phyloP scores from a whole-genome alignment of 2,888 invertebrate genomes.

The Hydropsyche betteni region DNA sequence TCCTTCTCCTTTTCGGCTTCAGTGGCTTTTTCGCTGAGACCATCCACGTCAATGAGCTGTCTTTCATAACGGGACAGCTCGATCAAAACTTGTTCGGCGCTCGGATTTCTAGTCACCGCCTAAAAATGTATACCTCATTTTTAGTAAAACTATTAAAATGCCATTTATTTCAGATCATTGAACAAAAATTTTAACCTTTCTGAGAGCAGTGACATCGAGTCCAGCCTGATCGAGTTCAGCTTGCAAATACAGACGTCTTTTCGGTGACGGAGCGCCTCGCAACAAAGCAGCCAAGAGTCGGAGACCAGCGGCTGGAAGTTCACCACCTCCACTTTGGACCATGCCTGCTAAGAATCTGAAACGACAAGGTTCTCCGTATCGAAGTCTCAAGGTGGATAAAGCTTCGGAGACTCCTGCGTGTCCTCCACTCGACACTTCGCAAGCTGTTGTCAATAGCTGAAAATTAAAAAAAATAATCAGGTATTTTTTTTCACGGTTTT shows the following conservation, averaged over 20 bases:
- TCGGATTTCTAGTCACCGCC: conserved; percentile 72
- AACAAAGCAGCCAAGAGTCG: conserved; percentile 86
- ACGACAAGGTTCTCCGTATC: conserved; percentile 91
- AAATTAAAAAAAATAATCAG: conserved; percentile 52
- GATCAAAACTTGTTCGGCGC: conserved; percentile 70
- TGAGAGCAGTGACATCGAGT: conserved; percentile 71
- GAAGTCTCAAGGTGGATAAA: conserved; percentile 83
- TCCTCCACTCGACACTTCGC: conserved; percentile 77
- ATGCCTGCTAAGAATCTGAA: conserved; percentile 91
- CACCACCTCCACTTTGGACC: conserved; percentile 77
- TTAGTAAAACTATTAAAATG: too few species aligned
- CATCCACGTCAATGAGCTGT: conserved; percentile 82
- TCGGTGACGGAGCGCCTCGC: conserved; percentile 77
- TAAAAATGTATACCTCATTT: conserved; percentile 56
- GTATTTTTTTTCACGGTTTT: not conserved
- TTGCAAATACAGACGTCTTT: conserved; percentile 84
- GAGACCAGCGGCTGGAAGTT: conserved; percentile 81
- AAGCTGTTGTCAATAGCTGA: conserved; percentile 84
- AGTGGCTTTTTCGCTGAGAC: conserved; percentile 73
- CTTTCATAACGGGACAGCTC: conserved; percentile 82
- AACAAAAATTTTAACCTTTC: conserved; percentile 61
- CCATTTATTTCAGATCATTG: not conserved
- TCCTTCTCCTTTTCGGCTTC: conserved; percentile 76
- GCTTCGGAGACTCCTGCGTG: conserved; percentile 91
- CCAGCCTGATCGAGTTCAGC: conserved; percentile 86